Evolutionary conservation across 1,140 invertebrate species (phyloP), one percentile per base, ranked within the genome.

Genomic region (Pogonomyrmex barbatus): DNA sequence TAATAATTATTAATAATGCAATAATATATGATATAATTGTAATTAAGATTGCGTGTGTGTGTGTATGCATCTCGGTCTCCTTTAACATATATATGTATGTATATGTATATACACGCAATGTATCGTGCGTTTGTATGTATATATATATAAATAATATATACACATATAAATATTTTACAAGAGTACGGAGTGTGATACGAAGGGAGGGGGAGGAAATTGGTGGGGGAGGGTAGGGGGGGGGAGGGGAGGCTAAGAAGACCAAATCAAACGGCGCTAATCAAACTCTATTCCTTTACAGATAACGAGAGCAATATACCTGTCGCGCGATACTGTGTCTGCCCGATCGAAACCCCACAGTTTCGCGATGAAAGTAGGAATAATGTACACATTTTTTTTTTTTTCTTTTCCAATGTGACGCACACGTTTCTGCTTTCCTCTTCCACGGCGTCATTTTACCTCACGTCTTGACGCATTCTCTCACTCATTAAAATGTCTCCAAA

Each of bases 101-200:
- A 76, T 88, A 47, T 86, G 24, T 86, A 90, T 89, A 88, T 83
- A 76, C 67, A 47, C 73, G 84, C 71, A 75, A 86, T 77, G 87
- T 86, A 78, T 65, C 33, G 39, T 62, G 58, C 78, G n/a, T 56
- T 24, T 36, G 33, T 63, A 60, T 68, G 52, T 78, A 30, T 78
- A 50, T 81, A 39, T 68, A 77, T 71, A 87, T 75, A 86, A 87
- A 85, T 68, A 81, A 79, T 87, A 87, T 91, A 86, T 73, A 73
- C 82, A 84, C 88, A 86, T 91, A 90, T 88, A 91, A 91, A 90
- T 92, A 92, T 91, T 85, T 91, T 91, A 92, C 89, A 91, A 71
- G 87, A 84, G 86, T 78, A 88, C 71, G 50, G 71, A 73, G 88
- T 88, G 85, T 24, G 24, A 24, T 24, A 24, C 24, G 24, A 24